Evolutionary conservation across 2,797 vertebrate species (phyloP).

Genomic region (Coranthus polyacanthus): DNA sequence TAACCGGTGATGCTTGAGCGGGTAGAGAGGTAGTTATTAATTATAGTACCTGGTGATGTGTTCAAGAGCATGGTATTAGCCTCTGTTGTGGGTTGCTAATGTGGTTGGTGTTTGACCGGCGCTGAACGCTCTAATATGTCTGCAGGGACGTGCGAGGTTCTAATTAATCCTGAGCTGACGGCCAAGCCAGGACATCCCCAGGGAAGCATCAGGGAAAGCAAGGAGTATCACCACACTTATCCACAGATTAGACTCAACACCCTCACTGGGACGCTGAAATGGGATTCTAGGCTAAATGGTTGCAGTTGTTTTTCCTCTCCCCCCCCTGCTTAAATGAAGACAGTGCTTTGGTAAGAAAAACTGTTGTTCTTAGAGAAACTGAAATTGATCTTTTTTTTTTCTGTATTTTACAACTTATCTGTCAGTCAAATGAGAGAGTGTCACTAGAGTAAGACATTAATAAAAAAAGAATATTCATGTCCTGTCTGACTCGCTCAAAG

Average conservation of each 20-base stretch:
- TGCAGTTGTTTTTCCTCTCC: constrained; percentile 45
- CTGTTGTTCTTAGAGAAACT: constrained; percentile 12
- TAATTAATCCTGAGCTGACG: constrained; percentile 87
- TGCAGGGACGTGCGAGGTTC: constrained; percentile 79
- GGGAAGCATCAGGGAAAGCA: constrained; percentile 73
- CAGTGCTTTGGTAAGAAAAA: not conserved
- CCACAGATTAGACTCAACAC: constrained; percentile 79
- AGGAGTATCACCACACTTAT: constrained; percentile 78
- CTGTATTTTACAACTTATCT: constrained; percentile 33
- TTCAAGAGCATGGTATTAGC: constrained; percentile 73
- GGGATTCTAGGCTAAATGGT: constrained; percentile 58
- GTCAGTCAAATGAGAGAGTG: constrained; percentile 63
- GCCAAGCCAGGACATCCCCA: constrained; percentile 74
- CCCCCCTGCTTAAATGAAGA: constrained; percentile 37
- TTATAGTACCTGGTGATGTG: constrained; percentile 74
- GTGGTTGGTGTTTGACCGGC: constrained; percentile 82
- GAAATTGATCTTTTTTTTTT: constrained; percentile 28
- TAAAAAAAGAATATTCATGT: constrained; percentile 76
- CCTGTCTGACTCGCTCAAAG: constrained; percentile 72
- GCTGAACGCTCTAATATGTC: constrained; percentile 85
- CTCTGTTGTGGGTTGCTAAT: constrained; percentile 79
- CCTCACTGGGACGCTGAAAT: constrained; percentile 65
- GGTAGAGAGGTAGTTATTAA: constrained; percentile 72
- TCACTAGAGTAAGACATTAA: constrained; percentile 36
- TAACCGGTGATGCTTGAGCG: constrained; percentile 40